Evolutionary conservation across 1,140 invertebrate species (phyloP).

Genomic region (Neodiprion lecontei): DNA sequence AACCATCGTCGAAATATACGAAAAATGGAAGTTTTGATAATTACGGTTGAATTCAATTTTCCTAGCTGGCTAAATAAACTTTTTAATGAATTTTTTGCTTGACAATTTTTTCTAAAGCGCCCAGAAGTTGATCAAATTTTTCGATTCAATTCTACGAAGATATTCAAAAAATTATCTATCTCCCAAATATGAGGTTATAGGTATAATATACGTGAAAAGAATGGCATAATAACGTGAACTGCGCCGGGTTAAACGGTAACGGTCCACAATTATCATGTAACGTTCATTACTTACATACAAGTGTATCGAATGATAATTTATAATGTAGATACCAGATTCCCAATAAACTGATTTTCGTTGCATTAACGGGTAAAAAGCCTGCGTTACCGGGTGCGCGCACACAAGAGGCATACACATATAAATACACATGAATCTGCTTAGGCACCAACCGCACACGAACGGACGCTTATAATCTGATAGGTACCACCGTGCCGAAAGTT

Average conservation of each 20-base stretch:
- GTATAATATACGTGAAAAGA: no score
- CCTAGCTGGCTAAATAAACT: not conserved
- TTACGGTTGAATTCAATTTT: not conserved
- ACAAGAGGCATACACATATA: not conserved
- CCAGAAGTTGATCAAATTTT: no score
- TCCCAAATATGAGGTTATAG: no score
- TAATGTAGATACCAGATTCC: no score
- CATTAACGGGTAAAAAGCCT: not conserved
- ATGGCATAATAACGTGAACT: no score
- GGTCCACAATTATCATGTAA: no score
- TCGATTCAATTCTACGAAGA: no score
- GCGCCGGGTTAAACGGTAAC: no score
- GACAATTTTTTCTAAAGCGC: no score
- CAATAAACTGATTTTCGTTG: not conserved
- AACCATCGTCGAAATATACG: constrained; percentile 9
- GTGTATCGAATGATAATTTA: no score
- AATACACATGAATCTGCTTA: not conserved
- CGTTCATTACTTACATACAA: no score
- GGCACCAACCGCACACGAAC: not conserved
- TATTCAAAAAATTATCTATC: no score
- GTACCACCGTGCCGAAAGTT: not conserved
- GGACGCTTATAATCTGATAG: not conserved
- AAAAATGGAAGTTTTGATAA: not conserved
- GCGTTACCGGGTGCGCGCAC: not conserved
- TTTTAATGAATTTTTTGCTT: not conserved